A percentile compares a stretch with the other conserved stretches of the same genome.
Evolutionary conservation across 2,113 vertebrate genomes (phyloP).

Genomic region (Lycaon pictus): DNA sequence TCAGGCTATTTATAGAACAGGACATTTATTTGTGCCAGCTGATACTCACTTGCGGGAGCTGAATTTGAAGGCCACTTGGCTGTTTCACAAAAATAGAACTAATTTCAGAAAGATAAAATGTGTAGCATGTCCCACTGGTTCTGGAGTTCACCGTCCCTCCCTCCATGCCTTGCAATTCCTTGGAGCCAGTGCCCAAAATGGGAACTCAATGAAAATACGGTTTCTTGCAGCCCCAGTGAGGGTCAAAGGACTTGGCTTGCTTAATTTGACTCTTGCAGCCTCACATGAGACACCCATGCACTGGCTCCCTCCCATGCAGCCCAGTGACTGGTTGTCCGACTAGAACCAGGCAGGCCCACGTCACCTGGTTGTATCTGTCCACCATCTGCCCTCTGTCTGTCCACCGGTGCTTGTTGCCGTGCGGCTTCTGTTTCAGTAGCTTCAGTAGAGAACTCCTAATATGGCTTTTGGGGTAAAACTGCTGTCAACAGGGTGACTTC

Average conservation of each 20-base stretch:
- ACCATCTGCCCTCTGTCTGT: no score
- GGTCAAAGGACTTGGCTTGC: background rate
- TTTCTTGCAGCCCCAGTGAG: accelerated
- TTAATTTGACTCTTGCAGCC: background rate
- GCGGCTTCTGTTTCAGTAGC: accelerated
- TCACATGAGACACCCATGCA: accelerated
- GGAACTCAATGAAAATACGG: background rate
- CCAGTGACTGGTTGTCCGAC: accelerated
- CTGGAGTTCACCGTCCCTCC: background rate
- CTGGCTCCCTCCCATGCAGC: background rate
- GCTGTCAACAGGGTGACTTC: background rate
- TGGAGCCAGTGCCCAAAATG: background rate
- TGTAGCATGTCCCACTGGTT: background rate
- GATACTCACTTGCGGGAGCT: background rate
- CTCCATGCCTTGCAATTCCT: no score
- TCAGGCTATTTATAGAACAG: background rate
- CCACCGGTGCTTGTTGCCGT: accelerated
- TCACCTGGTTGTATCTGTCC: no score
- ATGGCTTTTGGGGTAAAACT: background rate
- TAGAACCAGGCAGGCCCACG: accelerated
- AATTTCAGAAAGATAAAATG: background rate
- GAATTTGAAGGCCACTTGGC: background rate
- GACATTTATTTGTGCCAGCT: background rate
- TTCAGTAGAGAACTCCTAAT: background rate
- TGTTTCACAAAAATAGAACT: background rate